Evolutionary conservation across 1,140 invertebrate genomes (phyloP).

Genomic region (Campoletis sonorensis): DNA sequence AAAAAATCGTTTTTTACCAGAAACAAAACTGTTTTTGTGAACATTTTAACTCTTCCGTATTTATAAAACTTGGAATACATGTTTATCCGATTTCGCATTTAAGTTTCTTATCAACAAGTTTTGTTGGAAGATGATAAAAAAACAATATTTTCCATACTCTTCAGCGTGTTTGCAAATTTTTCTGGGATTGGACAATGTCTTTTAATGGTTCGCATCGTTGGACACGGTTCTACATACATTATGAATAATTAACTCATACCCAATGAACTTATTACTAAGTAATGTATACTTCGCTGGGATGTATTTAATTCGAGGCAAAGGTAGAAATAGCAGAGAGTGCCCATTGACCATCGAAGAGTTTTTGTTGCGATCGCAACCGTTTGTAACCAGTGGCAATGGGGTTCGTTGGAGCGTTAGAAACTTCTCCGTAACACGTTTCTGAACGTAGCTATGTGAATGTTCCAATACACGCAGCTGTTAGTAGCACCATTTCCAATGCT

Average conservation of each 20-base stretch:
- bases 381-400: conserved; percentile 16
- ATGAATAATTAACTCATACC: neutral
- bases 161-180: no score
- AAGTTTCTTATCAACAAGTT: no score
- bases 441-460: neutral
- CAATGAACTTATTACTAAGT: neutral
- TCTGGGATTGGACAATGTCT: no score
- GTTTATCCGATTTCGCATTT: no score
- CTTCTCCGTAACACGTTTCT: conserved; percentile 25
- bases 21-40: no score
- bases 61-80: no score
- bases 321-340: neutral
- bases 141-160: no score
- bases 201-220: no score
- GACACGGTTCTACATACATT: neutral
- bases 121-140: no score
- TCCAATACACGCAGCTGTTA: conserved; percentile 46
- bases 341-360: neutral
- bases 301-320: neutral
- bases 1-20: no score
- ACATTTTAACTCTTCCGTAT: no score
- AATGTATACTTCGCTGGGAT: neutral
- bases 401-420: conserved; percentile 28
- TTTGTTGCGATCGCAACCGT: neutral
- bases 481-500: neutral